Evolutionary conservation across 2,888 invertebrate species (phyloP), one percentile per base, ranked within the genome.

Genomic region (Silvanus unidentatus): DNA sequence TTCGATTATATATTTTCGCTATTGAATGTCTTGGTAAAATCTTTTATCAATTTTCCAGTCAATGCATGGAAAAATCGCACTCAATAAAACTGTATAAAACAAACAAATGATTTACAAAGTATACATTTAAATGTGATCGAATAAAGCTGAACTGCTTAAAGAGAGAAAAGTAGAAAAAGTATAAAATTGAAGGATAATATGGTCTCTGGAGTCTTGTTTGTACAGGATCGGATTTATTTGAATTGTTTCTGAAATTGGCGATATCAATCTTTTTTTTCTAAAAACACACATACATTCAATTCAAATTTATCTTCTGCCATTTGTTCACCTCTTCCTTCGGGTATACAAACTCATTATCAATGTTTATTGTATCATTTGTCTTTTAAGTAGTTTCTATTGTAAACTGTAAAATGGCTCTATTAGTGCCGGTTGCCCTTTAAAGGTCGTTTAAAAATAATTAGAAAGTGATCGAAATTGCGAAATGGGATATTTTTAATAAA

Each of bases 281-380:
- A 37, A 37, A 37, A 37, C 4, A 47, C 45, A 48, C 48, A 49
- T 45, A n/a, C n/a, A n/a, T n/a, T n/a, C n/a, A n/a, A 51, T 47
- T 49, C 42, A 47, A 53, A 42, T 53, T 47, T 48, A 44, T 45
- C 43, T 45, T 39, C 42, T 38, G 47, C 45, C 50, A 47, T 53
- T 53, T 53, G 49, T 53, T 52, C 53, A 52, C 51, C 44, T 37
- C 45, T 51, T 53, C 51, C 53, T 52, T 30, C 45, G 50, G 50
- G 50, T 50, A 50, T 50, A 50, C 42, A 38, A 50, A 50, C 48
- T 50, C 45, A 50, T 50, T 50, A 48, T 50, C 48, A 45, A 43
- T 39, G 48, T 48, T n/a, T 50, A 50, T 50, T 48, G 45, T 50
- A 40, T 50, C 47, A 44, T 50, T 48, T 47, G 45, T 50, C 50